Evolutionary conservation across 2,797 vertebrate species (phyloP).

Genomic region (Notamacropus eugenii): DNA sequence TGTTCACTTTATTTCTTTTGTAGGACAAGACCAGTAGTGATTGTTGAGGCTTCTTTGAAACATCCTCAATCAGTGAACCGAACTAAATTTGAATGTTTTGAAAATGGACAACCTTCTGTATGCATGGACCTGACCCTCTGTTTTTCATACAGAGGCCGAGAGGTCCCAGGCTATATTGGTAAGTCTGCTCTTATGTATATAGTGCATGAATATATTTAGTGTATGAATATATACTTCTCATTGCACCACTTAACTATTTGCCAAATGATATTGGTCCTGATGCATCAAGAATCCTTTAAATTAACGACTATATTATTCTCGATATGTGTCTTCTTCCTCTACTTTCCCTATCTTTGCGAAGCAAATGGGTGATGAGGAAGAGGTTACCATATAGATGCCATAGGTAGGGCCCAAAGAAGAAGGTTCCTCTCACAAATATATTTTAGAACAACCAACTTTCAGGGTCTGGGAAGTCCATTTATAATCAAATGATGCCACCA

Average conservation of each 20-base stretch:
- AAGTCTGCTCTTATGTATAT: constrained; percentile 68
- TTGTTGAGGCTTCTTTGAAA: constrained; percentile 89
- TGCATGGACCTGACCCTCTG: constrained; percentile 92
- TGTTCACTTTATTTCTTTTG: constrained; percentile 64
- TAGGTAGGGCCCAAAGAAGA: not conserved
- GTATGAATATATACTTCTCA: not conserved
- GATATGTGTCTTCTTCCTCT: not conserved
- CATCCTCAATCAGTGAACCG: constrained; percentile 91
- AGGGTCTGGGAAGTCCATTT: not conserved
- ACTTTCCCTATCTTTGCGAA: not conserved
- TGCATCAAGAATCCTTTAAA: not conserved
- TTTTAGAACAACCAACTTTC: constrained; percentile 8
- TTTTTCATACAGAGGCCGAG: constrained; percentile 90
- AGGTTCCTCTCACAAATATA: not conserved
- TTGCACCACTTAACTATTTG: not conserved
- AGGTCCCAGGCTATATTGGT: constrained; percentile 91
- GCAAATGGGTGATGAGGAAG: not conserved
- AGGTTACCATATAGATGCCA: not conserved
- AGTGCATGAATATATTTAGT: not conserved
- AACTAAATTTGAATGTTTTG: constrained; percentile 86
- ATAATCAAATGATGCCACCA: not conserved
- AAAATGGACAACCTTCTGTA: constrained; percentile 87
- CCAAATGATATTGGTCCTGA: not conserved
- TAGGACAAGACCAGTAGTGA: constrained; percentile 94
- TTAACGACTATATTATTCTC: not conserved